These are phyloP conservation scores for Pterocles gutturalis DNA, from an alignment of 2,113 vertebrate genomes.

Conservation along the genomic window DNA sequence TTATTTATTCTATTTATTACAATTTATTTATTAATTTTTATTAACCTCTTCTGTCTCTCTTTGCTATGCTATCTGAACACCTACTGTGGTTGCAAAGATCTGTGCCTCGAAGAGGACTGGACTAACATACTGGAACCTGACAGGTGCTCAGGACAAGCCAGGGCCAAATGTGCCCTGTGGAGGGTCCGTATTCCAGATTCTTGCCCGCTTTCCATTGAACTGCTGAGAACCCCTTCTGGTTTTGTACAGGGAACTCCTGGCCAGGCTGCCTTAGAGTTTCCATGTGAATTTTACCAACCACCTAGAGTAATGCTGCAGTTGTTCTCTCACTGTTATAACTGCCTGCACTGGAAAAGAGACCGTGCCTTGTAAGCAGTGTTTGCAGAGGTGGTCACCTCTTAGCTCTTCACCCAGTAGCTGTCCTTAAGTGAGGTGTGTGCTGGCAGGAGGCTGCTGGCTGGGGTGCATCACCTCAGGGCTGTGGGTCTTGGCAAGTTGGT, in stretches of 20 bases:
- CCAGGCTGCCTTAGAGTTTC: neutral
- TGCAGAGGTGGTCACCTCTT: neutral
- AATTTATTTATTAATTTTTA: neutral
- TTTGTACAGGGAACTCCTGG: neutral
- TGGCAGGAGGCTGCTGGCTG: neutral
- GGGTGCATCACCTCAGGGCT: neutral
- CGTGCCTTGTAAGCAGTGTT: neutral
- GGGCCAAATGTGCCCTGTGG: neutral
- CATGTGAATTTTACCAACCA: neutral
- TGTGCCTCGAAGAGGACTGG: neutral
- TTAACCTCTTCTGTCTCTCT: neutral
- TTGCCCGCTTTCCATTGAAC: accelerated
- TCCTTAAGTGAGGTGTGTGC: neutral
- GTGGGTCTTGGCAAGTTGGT: neutral
- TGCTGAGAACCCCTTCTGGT: neutral
- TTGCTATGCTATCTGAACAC: neutral
- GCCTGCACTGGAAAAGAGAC: neutral
- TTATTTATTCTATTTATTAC: neutral
- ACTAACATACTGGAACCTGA: neutral
- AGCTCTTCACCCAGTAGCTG: neutral
- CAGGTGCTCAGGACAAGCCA: neutral
- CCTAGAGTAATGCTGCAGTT: neutral
- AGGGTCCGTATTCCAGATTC: neutral
- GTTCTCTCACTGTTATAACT: neutral
- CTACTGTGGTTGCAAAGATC: neutral